Conservation (phyloP, 2,113 vertebrate species). For the Mormyrus iriodes region DNA sequence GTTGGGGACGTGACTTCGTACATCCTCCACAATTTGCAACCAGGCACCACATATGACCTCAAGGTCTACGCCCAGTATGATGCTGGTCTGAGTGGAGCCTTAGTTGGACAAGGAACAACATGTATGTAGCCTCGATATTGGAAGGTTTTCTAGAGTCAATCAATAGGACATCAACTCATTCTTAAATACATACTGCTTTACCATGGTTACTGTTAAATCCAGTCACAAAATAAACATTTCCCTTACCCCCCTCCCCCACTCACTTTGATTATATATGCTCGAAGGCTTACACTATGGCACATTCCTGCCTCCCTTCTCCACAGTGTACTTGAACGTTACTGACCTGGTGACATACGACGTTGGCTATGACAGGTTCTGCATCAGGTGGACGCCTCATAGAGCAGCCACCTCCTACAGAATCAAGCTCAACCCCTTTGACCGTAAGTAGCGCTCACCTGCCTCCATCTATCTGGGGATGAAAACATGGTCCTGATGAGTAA, state of each 20-base stretch:
- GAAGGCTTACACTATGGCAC: not conserved
- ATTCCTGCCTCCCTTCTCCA: slow-evolving; percentile 26
- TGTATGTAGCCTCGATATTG: slow-evolving; percentile 53
- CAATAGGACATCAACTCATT: not conserved
- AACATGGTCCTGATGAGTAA: not conserved
- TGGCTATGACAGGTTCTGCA: slow-evolving; percentile 80
- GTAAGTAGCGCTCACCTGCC: slow-evolving; percentile 50
- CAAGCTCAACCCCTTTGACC: slow-evolving; percentile 78
- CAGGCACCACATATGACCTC: slow-evolving; percentile 88
- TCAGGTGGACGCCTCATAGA: slow-evolving; percentile 82
- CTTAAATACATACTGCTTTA: not conserved
- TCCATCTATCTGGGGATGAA: not conserved
- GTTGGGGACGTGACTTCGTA: slow-evolving; percentile 87
- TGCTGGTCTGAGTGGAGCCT: slow-evolving; percentile 75
- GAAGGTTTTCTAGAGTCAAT: not conserved
- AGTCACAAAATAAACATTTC: not conserved
- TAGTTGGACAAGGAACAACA: slow-evolving; percentile 85
- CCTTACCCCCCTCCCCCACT: not conserved
- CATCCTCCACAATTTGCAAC: slow-evolving; percentile 79
- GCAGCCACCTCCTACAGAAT: slow-evolving; percentile 91
- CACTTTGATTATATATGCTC: not conserved
- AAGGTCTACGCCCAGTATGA: slow-evolving; percentile 86
- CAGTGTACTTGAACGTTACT: slow-evolving; percentile 92
- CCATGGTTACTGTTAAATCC: not conserved
- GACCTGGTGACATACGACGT: slow-evolving; percentile 82